Evolutionary conservation across 2,888 invertebrate genomes (phyloP).

Genomic region (Acrobasis suavella): DNA sequence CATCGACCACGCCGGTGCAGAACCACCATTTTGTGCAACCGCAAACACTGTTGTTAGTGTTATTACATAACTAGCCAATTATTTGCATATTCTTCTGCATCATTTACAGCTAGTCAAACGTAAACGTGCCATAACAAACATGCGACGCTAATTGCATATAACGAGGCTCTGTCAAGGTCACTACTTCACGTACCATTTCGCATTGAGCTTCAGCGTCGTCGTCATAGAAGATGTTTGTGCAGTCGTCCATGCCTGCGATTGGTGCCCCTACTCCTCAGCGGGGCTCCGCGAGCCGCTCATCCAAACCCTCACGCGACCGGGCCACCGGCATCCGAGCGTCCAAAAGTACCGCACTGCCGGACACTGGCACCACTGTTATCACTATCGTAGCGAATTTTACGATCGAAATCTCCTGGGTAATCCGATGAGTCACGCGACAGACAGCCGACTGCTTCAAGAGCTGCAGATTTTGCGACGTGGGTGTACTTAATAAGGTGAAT

Average conservation of each 20-base stretch:
- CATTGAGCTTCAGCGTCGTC: constrained; percentile 78
- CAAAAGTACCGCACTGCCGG: constrained; percentile 53
- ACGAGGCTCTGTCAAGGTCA: constrained; percentile 43
- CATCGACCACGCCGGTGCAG: constrained; percentile 30
- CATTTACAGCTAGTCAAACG: constrained; percentile 21
- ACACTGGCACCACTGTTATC: constrained; percentile 45
- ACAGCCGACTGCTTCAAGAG: constrained; percentile 53
- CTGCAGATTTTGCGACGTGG: constrained; percentile 56
- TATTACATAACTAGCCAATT: constrained; percentile 44
- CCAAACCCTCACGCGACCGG: constrained; percentile 63
- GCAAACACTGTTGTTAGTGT: constrained; percentile 32
- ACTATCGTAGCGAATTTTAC: constrained; percentile 55
- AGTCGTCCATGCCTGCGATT: constrained; percentile 78
- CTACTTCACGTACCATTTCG: constrained; percentile 72
- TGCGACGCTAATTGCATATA: constrained; percentile 37
- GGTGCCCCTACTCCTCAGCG: constrained; percentile 61
- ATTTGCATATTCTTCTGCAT: constrained; percentile 16
- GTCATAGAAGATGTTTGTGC: constrained; percentile 78
- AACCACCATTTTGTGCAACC: constrained; percentile 53
- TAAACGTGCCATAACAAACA: constrained; percentile 26
- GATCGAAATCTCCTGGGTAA: constrained; percentile 64
- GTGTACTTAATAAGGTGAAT: constrained; percentile 76
- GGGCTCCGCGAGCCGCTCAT: constrained; percentile 73
- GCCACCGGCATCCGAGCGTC: constrained; percentile 77
- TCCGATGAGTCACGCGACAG: constrained; percentile 74